A percentile compares a stretch with the other conserved stretches of the same genome.
Evolutionary conservation across 2,888 invertebrate genomes (phyloP).

Genomic region (Agrotis puta): DNA sequence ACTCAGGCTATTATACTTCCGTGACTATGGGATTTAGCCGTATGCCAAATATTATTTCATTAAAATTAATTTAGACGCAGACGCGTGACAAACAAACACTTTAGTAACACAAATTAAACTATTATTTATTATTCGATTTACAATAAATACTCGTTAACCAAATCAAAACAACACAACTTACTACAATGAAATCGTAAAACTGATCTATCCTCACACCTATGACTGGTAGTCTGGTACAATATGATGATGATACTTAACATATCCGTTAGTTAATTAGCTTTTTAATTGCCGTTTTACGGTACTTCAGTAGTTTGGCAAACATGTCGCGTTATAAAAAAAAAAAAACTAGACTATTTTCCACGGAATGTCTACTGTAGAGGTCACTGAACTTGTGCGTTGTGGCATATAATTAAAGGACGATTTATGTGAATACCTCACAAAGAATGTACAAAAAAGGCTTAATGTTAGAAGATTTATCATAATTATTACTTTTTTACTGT

Average conservation of each 20-base stretch:
- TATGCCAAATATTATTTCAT: no score
- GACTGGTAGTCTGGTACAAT: constrained; percentile 31
- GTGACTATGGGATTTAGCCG: no score
- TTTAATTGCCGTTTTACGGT: constrained; percentile 46
- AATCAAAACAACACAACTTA: not conserved
- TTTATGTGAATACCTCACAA: not conserved
- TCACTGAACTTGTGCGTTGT: constrained; percentile 10
- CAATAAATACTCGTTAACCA: not conserved
- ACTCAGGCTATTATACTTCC: no score
- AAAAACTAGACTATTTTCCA: constrained; percentile 23
- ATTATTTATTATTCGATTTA: no score
- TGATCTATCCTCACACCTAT: constrained; percentile 7
- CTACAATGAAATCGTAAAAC: constrained; percentile 9
- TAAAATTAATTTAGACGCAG: no score
- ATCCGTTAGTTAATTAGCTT: constrained; percentile 35
- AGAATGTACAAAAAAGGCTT: not conserved
- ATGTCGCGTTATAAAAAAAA: constrained; percentile 37
- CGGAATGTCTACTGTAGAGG: constrained; percentile 25
- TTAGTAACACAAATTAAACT: no score
- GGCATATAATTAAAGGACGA: constrained; percentile 15
- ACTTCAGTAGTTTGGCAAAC: constrained; percentile 46
- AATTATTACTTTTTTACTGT: not conserved
- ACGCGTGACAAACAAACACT: no score
- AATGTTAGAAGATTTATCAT: not conserved
- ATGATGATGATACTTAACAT: constrained; percentile 43